phyloP scores from a whole-genome alignment of 1,140 invertebrate species.

The Diabrotica virgifera region DNA sequence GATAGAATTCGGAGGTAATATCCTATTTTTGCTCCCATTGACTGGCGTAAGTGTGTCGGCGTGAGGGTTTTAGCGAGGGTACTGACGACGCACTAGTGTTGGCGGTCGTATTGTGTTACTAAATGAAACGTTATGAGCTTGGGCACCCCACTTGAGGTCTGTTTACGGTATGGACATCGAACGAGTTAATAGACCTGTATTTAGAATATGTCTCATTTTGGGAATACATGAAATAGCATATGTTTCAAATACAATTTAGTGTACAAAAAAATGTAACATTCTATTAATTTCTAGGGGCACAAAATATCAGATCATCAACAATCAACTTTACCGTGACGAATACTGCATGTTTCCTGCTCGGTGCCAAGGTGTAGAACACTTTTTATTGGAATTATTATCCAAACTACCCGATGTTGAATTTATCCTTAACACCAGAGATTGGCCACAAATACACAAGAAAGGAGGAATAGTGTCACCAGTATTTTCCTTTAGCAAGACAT shows the following conservation, averaged over 20 bases:
- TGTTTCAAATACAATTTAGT: constrained; percentile 10
- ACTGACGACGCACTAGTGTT: too few relatives aligned
- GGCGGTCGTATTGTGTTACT: too few relatives aligned
- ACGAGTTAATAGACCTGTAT: too few relatives aligned
- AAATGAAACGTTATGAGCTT: too few relatives aligned
- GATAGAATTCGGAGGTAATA: too few relatives aligned
- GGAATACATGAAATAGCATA: constrained; percentile 2
- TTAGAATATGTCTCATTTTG: constrained; percentile 16
- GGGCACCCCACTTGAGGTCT: too few relatives aligned
- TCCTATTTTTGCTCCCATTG: too few relatives aligned
- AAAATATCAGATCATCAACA: constrained; percentile 82
- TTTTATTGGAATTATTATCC: constrained; percentile 62
- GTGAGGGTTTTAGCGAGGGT: too few relatives aligned
- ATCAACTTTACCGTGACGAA: constrained; percentile 76
- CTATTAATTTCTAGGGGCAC: constrained; percentile 58
- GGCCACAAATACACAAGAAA: constrained; percentile 76
- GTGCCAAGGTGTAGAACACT: constrained; percentile 91
- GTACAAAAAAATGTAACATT: constrained; percentile 15
- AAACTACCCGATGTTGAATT: constrained; percentile 83
- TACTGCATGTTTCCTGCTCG: constrained; percentile 89
- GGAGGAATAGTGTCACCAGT: constrained; percentile 70
- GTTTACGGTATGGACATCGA: too few relatives aligned
- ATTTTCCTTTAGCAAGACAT: constrained; percentile 93
- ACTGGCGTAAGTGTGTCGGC: too few relatives aligned
- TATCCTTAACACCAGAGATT: constrained; percentile 87